These are phyloP conservation scores for Coregonus ussuriensis DNA, from an alignment of 2,797 vertebrate genomes.

Conservation along the genomic window DNA sequence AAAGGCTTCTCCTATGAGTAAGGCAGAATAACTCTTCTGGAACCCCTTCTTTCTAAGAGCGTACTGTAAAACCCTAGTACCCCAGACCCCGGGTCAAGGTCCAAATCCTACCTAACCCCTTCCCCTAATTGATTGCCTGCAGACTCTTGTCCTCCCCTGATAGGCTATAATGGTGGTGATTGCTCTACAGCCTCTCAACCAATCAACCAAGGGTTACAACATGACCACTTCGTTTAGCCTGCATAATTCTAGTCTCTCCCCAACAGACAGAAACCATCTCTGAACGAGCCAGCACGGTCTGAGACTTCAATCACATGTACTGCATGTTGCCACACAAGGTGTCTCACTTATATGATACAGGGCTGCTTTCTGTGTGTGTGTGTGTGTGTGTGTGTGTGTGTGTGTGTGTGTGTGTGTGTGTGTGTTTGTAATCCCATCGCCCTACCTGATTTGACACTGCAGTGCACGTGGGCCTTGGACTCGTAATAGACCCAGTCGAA, in stretches of 20 bases:
- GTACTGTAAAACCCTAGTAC: no score
- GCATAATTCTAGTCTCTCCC: background rate
- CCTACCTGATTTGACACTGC: conserved; percentile 97
- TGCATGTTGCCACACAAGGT: no score
- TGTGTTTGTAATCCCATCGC: background rate
- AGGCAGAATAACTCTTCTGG: no score
- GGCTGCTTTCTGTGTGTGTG: background rate
- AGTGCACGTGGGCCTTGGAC: conserved; percentile 97
- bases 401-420: background rate
- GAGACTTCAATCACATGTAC: background rate
- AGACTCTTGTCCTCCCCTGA: conserved; percentile 27
- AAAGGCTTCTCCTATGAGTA: no score
- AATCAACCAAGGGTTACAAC: background rate
- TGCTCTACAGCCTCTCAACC: background rate
- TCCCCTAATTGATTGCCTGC: conserved; percentile 11
- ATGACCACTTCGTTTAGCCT: background rate
- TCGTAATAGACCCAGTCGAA: conserved; percentile 99
- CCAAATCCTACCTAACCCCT: background rate
- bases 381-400: background rate
- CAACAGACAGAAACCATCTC: background rate
- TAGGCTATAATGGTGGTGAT: background rate
- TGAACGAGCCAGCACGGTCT: background rate
- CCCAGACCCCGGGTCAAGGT: background rate
- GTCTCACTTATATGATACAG: no score
- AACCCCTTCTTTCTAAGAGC: no score